Evolutionary conservation across 2,888 invertebrate species (phyloP), one percentile per base, ranked within the genome.

Genomic region (Neocrepidodera transversa): DNA sequence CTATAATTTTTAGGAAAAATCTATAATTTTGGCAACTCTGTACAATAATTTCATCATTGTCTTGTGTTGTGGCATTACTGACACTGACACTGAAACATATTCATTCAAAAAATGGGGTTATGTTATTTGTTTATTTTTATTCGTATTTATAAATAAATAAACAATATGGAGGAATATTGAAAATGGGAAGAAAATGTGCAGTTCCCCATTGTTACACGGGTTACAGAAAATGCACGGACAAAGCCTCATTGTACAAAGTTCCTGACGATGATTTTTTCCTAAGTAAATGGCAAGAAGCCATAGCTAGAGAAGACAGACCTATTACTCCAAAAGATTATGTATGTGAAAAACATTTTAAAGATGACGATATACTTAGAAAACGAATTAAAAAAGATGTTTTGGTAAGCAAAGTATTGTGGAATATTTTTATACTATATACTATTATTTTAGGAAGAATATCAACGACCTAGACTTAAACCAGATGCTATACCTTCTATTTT

Each of bases 401-500:
- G 14, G 68, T 68, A 61, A 55, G 10, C 14, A 8, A 6, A 23
- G 6, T 3, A 32, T 32, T 32, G 2, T 32, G 11, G 11, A 32
- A 6, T 30, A 32, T 13, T 13, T 13, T 13, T 32, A 4, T 11
- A 32, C 11, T 32, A 2, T 11, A 32, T 2, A 5, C 3, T 32
- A 13, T 32, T 32, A 3, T 62, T 63, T 45, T 53, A 68, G 68
- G 65, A 67, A 58, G 56, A 57, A 43, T 68, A 67, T 38, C 64
- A 65, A 58, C 54, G 63, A 30, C 67, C 65, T 14, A 63, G 59
- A 42, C 45, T 68, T 14, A 63, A 62, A 57, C 64, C 62, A 38
- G 68, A 68, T 57, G 67, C 68, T 20, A 62, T 68, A 36, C 68
- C 68, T 26, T 67, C 68, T 10, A 52, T 68, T 43, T 68, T 68